phyloP scores from a whole-genome alignment of 1,140 invertebrate species.

The Brachionus asplanchnoidis region DNA sequence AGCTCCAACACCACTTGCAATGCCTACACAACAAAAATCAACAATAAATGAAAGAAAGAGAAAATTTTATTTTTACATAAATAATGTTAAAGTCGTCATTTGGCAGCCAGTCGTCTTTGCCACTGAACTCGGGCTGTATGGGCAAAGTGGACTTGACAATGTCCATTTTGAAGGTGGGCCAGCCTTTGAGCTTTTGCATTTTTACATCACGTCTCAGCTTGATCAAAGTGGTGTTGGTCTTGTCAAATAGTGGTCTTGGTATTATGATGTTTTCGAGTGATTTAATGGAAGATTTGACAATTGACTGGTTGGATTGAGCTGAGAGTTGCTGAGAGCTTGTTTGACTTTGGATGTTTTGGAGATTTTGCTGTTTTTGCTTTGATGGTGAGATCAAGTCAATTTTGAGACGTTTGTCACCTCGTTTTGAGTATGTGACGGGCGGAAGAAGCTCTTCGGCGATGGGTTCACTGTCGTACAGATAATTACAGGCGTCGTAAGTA shows the following conservation, averaged over 20 bases:
- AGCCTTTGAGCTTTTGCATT: conserved; percentile 65
- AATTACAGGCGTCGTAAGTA: conserved; percentile 60
- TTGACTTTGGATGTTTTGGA: conserved; percentile 9
- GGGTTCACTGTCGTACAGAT: conserved; percentile 76
- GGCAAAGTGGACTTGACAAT: conserved; percentile 53
- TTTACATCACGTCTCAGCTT: conserved; percentile 73
- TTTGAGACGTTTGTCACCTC: conserved; percentile 69
- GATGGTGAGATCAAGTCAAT: conserved; percentile 59
- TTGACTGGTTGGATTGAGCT: neutral
- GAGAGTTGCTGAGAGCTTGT: neutral
- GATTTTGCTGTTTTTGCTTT: conserved; percentile 23
- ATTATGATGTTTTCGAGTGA: conserved; percentile 70
- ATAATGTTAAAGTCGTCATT: conserved; percentile 56
- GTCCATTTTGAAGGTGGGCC: conserved; percentile 62
- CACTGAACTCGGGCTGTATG: conserved; percentile 56
- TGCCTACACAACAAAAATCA: conserved; percentile 59
- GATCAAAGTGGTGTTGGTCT: conserved; percentile 70
- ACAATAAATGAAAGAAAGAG: neutral
- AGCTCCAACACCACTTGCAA: conserved; percentile 76
- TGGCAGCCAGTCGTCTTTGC: conserved; percentile 43
- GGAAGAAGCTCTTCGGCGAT: conserved; percentile 78
- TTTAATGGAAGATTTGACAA: neutral
- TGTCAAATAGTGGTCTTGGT: conserved; percentile 78
- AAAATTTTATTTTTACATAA: neutral
- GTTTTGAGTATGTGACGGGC: conserved; percentile 71